Base-by-base conservation (phyloP, 2,113 vertebrate genomes). In the Amblyornis subalaris region DNA sequence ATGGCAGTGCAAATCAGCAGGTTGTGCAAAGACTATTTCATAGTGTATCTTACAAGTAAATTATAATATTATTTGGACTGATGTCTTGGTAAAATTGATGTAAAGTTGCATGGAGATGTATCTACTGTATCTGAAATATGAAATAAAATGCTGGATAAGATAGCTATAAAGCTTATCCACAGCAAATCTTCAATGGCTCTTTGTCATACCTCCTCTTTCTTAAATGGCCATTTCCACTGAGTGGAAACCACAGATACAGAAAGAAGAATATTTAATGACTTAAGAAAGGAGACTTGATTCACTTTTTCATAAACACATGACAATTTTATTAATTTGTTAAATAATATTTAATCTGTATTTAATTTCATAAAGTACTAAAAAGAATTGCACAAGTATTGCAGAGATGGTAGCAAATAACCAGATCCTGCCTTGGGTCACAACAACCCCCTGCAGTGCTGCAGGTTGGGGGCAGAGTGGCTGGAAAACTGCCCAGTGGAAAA, bases 271-370 rank as follows among this genome's bases (percentile, higher is more conserved):
- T 53, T 71, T 44, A 57, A 50, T 38, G 20, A 44, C 14, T 67
- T 58, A 71, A 91, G 11, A 83, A 85, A 74, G 10, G 23, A 78
- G 2, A 36, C n/a, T 28, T 57, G 4, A 3, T 66, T 55, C 5
- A 38, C 1, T 51, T 72, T 54, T 79, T 48, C 17, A 61, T 12
- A 19, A 44, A 53, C 8, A 55, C 0, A 0, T 40, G 18, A 16
- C 1, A 38, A 35, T 35, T 42, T 60, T 26, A 85, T 70, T 57
- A 33, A 33, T 44, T 26, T 62, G 1, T 29, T 85, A 54, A 50
- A 83, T 64, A 69, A 35, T n/a, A 47, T 85, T 64, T 40, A 61
- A 61, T 60, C 3, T 28, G 5, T 80, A 45, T 65, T 84, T 60
- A 44, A 70, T 44, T 80, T 91, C 6, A 69, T 35, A 65, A 44